A percentile compares a stretch with the other conserved stretches of the same genome.
Evolutionary conservation across 2,888 invertebrate genomes (phyloP).

Genomic region (Timema cristinae): DNA sequence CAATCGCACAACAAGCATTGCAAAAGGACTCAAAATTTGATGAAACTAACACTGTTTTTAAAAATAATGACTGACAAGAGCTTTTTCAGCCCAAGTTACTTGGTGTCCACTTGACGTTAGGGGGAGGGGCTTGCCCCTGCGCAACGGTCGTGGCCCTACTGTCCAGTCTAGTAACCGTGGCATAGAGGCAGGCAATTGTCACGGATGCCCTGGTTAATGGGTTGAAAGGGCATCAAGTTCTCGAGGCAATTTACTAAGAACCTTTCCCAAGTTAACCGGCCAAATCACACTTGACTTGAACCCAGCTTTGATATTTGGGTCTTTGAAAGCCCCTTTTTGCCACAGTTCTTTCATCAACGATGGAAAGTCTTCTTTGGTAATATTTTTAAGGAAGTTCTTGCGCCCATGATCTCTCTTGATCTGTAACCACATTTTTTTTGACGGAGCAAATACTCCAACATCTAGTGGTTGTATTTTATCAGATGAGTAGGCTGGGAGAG

Average conservation of each 20-base stretch:
- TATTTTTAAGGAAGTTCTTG: constrained; percentile 4
- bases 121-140: too few relatives aligned
- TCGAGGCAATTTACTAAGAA: constrained; percentile 1
- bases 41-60: too few relatives aligned
- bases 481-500: constrained; percentile 4
- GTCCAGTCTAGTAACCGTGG: too few relatives aligned
- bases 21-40: too few relatives aligned
- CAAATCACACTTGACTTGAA: constrained; percentile 11
- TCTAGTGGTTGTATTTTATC: constrained; percentile 14
- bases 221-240: constrained; percentile 3
- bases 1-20: too few relatives aligned
- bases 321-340: constrained; percentile 15
- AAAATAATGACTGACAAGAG: too few relatives aligned
- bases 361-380: constrained; percentile 9
- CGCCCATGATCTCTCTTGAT: neutral
- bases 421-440: constrained; percentile 13
- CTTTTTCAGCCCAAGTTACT: too few relatives aligned
- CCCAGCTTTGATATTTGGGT: neutral
- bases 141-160: too few relatives aligned
- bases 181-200: neutral
- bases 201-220: neutral
- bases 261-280: constrained; percentile 11
- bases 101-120: too few relatives aligned
- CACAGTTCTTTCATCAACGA: constrained; percentile 5
- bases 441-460: too few relatives aligned